Evolutionary conservation across 1,140 invertebrate species (phyloP), one percentile per base, ranked within the genome.

Genomic region (Platorchestia sp.): DNA sequence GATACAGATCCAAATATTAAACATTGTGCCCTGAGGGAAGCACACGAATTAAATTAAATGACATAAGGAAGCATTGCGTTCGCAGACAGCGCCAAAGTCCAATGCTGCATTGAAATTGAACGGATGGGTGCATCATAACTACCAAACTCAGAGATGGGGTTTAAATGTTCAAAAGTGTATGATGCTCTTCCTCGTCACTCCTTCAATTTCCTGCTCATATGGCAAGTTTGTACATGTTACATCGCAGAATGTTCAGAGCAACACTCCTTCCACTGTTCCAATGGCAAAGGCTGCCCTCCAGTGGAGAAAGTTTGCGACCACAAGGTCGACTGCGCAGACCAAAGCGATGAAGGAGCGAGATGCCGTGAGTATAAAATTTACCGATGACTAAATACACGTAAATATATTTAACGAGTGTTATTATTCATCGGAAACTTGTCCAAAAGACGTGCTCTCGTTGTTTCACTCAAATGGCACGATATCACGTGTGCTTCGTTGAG

Each of bases 261-360:
- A 6, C 43, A 93, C 16, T 42, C 91, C 91, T 93, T 93, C 44
- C 43, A 45, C 45, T 93, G 91, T 44, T 16, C 45, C 5, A 47
- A 93, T 36, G 36, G 44, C 91, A 93, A n/a, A 6, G 91, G 91
- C 91, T 93, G 91, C 91, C 91, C 91, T 22, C 91, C 91, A 7
- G 44, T 44, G 6, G 91, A 93, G 40, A 44, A 45, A 45, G 91
- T 93, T 7, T 93, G 91, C 36, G 91, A 93, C 91, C 10, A 27
- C 91, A 93, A 93, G 47, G 40, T 44, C 6, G 91, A 93, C 45
- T 93, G 91, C 45, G 1, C 41, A 14, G 91, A 93, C 45, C 16
- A 41, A 7, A 93, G 91, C 91, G 91, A 93, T 41, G 91, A 93
- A 47, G 91, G 91, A 45, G 43, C 7, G 7, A 44, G 45, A 45